phyloP scores from a whole-genome alignment of 2,113 vertebrate genomes.

The Struthidea cinerea region DNA sequence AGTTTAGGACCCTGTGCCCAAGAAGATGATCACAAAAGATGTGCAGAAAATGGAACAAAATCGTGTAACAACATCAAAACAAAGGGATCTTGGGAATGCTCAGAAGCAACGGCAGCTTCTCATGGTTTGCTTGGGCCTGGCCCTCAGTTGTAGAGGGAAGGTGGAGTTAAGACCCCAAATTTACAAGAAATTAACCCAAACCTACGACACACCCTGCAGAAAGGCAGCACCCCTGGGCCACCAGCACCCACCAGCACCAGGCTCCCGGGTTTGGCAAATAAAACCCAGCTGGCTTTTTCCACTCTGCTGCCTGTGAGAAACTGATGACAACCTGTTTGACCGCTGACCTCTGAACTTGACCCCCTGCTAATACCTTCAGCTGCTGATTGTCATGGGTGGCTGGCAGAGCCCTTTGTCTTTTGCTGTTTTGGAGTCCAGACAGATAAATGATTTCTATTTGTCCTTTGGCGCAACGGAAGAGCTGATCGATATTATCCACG shows the following conservation, averaged over 20 bases:
- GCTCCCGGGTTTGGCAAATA: slow-evolving; percentile 56
- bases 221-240: not conserved
- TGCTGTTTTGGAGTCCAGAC: slow-evolving; percentile 83
- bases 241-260: not conserved
- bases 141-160: not conserved
- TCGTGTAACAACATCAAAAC: accelerated
- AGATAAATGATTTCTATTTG: slow-evolving; percentile 98
- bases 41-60: not conserved
- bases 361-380: slow-evolving; percentile 84
- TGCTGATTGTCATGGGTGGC: slow-evolving; percentile 82
- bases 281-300: slow-evolving; percentile 77
- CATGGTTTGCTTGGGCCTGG: not conserved
- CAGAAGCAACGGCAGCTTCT: not conserved
- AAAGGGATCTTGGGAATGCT: not conserved
- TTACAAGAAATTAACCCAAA: not conserved
- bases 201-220: accelerated
- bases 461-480: slow-evolving; percentile 89
- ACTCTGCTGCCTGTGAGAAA: slow-evolving; percentile 77
- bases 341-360: slow-evolving; percentile 88
- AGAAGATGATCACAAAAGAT: not conserved
- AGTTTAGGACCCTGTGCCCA: not conserved
- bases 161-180: not conserved
- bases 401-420: slow-evolving; percentile 84
- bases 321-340: slow-evolving; percentile 81
- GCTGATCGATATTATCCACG: slow-evolving; percentile 94